These are phyloP conservation scores for Papilio helenus DNA, from an alignment of 1,140 invertebrate genomes.

Conservation along the genomic window DNA sequence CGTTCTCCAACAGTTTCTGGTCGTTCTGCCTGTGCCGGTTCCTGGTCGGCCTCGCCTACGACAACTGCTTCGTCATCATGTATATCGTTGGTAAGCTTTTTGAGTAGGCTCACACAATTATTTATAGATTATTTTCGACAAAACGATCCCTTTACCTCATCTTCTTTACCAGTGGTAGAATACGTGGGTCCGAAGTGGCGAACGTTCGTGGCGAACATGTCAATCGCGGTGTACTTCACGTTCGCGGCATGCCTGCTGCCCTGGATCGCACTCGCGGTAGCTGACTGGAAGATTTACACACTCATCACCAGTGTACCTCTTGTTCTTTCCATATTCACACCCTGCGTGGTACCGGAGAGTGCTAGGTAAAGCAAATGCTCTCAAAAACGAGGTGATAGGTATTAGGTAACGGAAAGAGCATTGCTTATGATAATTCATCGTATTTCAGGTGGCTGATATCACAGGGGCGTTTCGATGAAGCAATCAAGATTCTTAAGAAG, in stretches of 20 bases:
- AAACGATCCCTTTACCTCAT: neutral
- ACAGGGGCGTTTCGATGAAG: constrained; percentile 90
- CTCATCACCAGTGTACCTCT: constrained; percentile 90
- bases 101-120: too few species aligned
- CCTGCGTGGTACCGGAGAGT: constrained; percentile 91
- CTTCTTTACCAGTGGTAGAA: constrained; percentile 88
- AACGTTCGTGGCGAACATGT: constrained; percentile 94
- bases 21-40: constrained; percentile 91
- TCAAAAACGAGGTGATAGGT: neutral
- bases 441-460: constrained; percentile 90
- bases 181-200: constrained; percentile 94
- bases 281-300: constrained; percentile 89
- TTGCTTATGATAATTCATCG: constrained; percentile 23
- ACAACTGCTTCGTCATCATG: constrained; percentile 96
- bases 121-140: neutral
- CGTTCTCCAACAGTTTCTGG: constrained; percentile 88
- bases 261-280: constrained; percentile 90
- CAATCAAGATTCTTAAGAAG: constrained; percentile 88
- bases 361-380: constrained; percentile 84
- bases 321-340: constrained; percentile 86
- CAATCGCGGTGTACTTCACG: constrained; percentile 94
- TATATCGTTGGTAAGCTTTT: constrained; percentile 91
- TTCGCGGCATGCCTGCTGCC: constrained; percentile 90
- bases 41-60: constrained; percentile 92
- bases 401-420: neutral